Evolutionary conservation across 2,797 vertebrate genomes (phyloP).

Genomic region (Fistularia tabacaria): DNA sequence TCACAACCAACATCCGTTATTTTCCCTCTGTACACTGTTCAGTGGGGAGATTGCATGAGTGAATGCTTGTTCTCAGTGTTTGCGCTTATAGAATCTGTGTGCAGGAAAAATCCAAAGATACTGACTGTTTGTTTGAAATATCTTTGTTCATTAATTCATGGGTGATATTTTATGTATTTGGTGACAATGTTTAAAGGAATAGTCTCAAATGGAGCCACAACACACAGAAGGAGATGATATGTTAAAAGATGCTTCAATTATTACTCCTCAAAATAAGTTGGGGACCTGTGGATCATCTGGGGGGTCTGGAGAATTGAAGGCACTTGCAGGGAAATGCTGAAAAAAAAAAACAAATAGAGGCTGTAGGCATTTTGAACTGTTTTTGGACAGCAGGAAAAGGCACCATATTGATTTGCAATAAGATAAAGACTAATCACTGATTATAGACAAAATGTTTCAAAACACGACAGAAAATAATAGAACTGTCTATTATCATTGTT

Average conservation of each 20-base stretch:
- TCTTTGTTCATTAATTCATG: conserved; percentile 83
- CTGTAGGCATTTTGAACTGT: neutral
- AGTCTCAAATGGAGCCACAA: conserved; percentile 47
- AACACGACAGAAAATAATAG: too few species aligned
- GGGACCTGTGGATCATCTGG: conserved; percentile 17
- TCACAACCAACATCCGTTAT: conserved; percentile 67
- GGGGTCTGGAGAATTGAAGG: conserved; percentile 3
- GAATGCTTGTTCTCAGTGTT: conserved; percentile 57
- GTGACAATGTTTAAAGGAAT: conserved; percentile 60
- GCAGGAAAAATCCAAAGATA: conserved; percentile 55
- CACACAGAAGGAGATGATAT: conserved; percentile 23
- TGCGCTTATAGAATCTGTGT: conserved; percentile 38
- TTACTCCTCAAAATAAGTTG: conserved; percentile 28
- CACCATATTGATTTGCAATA: neutral
- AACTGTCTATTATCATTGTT: too few species aligned
- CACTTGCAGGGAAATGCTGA: conserved; percentile 10
- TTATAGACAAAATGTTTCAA: too few species aligned
- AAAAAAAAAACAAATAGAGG: conserved; percentile 3
- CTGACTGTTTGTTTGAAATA: conserved; percentile 72
- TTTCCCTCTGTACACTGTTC: conserved; percentile 56
- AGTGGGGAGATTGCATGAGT: conserved; percentile 52
- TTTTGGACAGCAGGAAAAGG: neutral
- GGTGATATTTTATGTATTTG: conserved; percentile 71
- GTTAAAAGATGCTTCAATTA: conserved; percentile 31
- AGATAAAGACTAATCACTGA: neutral